A percentile compares a stretch with the other conserved stretches of the same genome.
Evolutionary conservation across 2,888 invertebrate genomes (phyloP).

Genomic region (Erebia palarica): DNA sequence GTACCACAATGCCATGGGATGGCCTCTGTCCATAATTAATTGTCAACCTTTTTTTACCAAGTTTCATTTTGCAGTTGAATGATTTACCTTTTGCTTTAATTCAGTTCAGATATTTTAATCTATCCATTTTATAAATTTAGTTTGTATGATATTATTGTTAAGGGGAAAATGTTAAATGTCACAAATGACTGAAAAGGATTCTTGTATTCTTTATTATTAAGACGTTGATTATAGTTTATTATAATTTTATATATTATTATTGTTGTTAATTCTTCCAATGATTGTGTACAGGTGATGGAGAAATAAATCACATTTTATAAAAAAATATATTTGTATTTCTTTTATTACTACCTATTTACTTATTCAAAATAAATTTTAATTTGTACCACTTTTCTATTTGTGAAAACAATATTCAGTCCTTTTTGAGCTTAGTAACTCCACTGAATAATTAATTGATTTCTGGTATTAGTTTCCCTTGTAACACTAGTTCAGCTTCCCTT

Average conservation of each 20-base stretch:
- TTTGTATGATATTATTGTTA: neutral
- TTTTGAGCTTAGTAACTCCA: too few species aligned
- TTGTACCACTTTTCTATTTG: too few species aligned
- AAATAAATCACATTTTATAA: slow-evolving; percentile 41
- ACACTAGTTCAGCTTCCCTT: slow-evolving; percentile 60
- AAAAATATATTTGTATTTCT: slow-evolving; percentile 32
- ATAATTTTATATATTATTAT: slow-evolving; percentile 35
- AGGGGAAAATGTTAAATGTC: slow-evolving; percentile 5
- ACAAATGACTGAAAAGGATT: neutral
- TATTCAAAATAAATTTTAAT: neutral
- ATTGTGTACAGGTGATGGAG: slow-evolving; percentile 48
- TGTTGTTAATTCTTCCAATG: slow-evolving; percentile 41
- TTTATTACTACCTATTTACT: neutral
- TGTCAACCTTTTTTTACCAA: too few species aligned
- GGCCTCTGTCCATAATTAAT: too few species aligned
- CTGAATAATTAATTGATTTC: slow-evolving; percentile 30
- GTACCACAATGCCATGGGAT: too few species aligned
- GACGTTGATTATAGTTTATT: slow-evolving; percentile 23
- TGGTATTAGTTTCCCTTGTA: slow-evolving; percentile 62
- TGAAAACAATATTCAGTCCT: too few species aligned
- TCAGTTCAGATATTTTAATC: neutral
- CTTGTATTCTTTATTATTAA: slow-evolving; percentile 19
- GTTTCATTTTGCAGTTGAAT: too few species aligned
- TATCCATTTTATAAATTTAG: neutral
- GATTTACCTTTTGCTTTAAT: neutral